Evolutionary conservation across 2,888 invertebrate species (phyloP).

Genomic region (Schizaphis graminum): DNA sequence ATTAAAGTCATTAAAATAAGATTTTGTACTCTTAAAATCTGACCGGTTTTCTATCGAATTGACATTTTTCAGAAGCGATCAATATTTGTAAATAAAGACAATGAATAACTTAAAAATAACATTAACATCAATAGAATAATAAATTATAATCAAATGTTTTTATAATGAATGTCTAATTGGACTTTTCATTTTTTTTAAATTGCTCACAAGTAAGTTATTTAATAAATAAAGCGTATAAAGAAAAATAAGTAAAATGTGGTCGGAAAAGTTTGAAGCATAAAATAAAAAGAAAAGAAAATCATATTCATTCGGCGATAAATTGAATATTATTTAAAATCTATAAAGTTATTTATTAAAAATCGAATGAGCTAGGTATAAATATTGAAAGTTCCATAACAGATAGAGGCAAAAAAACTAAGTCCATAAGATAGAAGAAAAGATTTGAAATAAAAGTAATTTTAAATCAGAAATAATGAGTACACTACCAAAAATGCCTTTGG

Average conservation of each 20-base stretch:
- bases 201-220: slow-evolving; percentile 22
- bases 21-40: slow-evolving; percentile 8
- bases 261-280: neutral
- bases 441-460: slow-evolving; percentile 33
- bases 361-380: slow-evolving; percentile 29
- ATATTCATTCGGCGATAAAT: slow-evolving; percentile 39
- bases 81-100: slow-evolving; percentile 5
- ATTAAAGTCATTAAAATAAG: slow-evolving; percentile 34
- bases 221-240: neutral
- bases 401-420: neutral
- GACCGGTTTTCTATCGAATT: neutral
- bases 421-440: slow-evolving; percentile 23
- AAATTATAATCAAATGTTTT: slow-evolving; percentile 45
- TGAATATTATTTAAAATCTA: slow-evolving; percentile 26
- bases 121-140: slow-evolving; percentile 19
- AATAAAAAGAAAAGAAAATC: slow-evolving; percentile 15
- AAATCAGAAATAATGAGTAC: slow-evolving; percentile 44
- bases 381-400: neutral
- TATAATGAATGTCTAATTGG: slow-evolving; percentile 43
- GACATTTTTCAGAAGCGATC: slow-evolving; percentile 15
- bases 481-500: slow-evolving; percentile 5
- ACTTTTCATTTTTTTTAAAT: neutral
- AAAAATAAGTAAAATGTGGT: slow-evolving; percentile 8
- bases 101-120: slow-evolving; percentile 5
- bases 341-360: slow-evolving; percentile 33